A percentile compares a stretch with the other conserved stretches of the same genome.
Evolutionary conservation across 2,797 vertebrate species (phyloP).

Genomic region (Delichon dasypus): DNA sequence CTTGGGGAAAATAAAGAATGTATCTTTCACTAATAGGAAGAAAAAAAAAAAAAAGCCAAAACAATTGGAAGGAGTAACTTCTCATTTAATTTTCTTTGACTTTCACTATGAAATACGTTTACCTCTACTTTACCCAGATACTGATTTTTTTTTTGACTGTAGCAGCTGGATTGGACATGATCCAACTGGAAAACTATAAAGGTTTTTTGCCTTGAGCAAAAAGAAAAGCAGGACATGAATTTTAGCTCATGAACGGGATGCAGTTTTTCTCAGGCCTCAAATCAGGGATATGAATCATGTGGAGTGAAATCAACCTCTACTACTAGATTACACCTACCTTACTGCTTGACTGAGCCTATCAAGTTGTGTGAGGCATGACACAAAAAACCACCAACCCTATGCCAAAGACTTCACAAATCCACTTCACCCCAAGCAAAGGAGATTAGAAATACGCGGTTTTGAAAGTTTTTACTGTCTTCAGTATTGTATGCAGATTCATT

Average conservation of each 20-base stretch:
- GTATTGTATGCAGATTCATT: neutral
- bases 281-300: neutral
- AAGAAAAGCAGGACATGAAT: neutral
- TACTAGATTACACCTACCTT: neutral
- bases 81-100: neutral
- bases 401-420: neutral
- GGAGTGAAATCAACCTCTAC: neutral
- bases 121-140: neutral
- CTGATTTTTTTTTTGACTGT: neutral
- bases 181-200: neutral
- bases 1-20: neutral
- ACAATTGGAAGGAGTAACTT: neutral
- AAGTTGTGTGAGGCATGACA: neutral
- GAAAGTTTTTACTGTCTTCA: neutral
- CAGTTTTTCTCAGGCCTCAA: neutral
- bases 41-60: accelerated
- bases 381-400: neutral
- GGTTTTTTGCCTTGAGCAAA: neutral
- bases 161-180: neutral
- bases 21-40: neutral
- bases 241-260: neutral
- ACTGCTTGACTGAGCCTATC: neutral
- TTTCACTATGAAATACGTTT: neutral
- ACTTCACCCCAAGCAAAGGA: neutral
- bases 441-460: neutral